A percentile compares a stretch with the other conserved stretches of the same genome.
Evolutionary conservation across 53 echinoderm and acorn worm species (phyloP).

Genomic region (Pentamera pediparva): DNA sequence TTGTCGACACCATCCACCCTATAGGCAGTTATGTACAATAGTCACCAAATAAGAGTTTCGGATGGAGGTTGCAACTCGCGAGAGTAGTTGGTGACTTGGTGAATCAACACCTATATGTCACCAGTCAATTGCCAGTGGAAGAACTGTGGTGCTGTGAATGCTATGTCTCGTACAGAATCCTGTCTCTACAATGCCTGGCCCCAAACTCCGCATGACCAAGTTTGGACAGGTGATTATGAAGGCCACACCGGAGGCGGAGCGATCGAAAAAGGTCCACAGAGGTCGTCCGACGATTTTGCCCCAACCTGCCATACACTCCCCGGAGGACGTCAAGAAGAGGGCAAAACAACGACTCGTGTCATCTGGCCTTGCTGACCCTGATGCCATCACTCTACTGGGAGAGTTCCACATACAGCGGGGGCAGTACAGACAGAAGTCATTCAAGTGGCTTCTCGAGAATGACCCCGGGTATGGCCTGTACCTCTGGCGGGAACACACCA

Average conservation of each 20-base stretch:
- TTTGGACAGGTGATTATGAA: background rate
- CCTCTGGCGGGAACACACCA: background rate
- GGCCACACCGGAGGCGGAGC: background rate
- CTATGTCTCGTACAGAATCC: background rate
- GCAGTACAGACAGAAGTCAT: background rate
- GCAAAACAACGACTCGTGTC: background rate
- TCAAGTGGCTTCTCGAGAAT: background rate
- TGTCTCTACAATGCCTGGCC: slow-evolving; percentile 4
- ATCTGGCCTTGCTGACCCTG: background rate
- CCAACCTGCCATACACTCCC: background rate
- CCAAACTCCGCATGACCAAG: background rate
- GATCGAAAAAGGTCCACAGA: background rate
- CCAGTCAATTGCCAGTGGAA: too few species aligned
- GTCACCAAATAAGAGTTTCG: too few species aligned
- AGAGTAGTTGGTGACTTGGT: too few species aligned
- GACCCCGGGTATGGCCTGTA: background rate
- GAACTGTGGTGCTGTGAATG: too few species aligned
- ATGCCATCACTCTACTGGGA: slow-evolving; percentile 3
- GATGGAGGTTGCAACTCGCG: too few species aligned
- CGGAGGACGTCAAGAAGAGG: background rate
- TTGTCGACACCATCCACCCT: too few species aligned
- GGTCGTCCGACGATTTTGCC: background rate
- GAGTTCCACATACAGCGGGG: background rate
- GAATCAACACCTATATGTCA: too few species aligned
- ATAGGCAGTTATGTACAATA: too few species aligned